Percentiles rank a stretch among this genome's conserved stretches.
These are phyloP conservation scores for Falco rusticolus DNA, from an alignment of 2,797 vertebrate genomes.

Conservation along the genomic window DNA sequence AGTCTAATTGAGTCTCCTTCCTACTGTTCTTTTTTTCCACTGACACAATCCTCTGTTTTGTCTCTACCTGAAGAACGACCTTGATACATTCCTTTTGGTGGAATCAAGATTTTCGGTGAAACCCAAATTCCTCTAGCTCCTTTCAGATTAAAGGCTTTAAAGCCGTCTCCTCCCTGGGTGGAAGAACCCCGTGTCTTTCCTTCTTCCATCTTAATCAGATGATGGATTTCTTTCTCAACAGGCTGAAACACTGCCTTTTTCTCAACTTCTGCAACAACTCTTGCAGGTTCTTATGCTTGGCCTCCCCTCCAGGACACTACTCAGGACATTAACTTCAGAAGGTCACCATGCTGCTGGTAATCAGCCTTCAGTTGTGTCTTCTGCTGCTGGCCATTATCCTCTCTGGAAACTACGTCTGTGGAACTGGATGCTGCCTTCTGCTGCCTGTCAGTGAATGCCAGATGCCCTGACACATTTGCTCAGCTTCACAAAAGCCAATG, in stretches of 20 bases:
- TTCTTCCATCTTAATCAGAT: background rate
- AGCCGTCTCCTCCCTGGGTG: background rate
- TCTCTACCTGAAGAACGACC: background rate
- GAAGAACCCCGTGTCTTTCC: background rate
- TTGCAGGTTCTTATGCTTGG: background rate
- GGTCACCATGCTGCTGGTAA: background rate
- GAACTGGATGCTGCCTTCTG: constrained; percentile 1
- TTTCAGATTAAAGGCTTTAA: background rate
- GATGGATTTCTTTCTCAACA: background rate
- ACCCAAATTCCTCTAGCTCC: background rate
- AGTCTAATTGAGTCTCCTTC: background rate
- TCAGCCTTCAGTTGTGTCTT: background rate
- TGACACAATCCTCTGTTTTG: background rate
- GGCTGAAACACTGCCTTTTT: background rate
- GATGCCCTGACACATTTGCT: accelerated
- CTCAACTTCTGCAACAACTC: background rate
- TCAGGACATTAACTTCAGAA: background rate
- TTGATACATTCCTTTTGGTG: background rate
- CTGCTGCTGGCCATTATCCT: background rate
- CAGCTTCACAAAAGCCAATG: background rate
- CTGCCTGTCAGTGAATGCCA: background rate
- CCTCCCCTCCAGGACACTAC: background rate
- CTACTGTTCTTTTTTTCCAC: background rate
- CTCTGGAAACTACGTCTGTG: background rate
- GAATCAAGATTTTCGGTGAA: background rate